Base-by-base conservation (phyloP, 23 tunicate genomes). In the Phallusia fumigata region DNA sequence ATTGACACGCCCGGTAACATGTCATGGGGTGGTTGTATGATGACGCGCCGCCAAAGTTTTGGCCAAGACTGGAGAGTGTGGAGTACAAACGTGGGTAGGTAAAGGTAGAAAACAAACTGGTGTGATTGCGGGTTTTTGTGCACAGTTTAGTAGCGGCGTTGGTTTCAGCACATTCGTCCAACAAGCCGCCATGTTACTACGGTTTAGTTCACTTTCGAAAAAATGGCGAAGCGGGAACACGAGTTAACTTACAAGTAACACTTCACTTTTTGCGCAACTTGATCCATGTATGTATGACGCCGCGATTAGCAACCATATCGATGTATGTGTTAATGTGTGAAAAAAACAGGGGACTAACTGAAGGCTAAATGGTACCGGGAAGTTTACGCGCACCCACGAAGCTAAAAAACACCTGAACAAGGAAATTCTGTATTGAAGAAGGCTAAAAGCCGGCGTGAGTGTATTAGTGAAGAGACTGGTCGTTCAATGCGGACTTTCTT, bases 401-500 rank as follows among this genome's bases (percentile, higher is more conserved):
- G 69, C 69, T 58, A 58, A 22, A 51, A 58, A 58, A 58, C 69
- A 58, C 69, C 69, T 58, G 69, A 58, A 58, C 69, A 24, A 11
- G 28, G 13, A 21, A 24, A 6, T 24, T 1, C 69, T 58, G 28
- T 58, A 6, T 58, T 58, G 69, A 58, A 58, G 69, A 58, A 58
- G 16, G 3, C 28, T 58, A 21, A 58, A 22, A 58, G 28, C 26
- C 26, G 13, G 26, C 58, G 58, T 15, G 58, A 18, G 58, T 51
- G 58, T 58, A 1, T 58, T 21, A 22, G 69, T 58, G 69, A 58
- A 58, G 69, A 22, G 69, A 58, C 13, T 58, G 13, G 28, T 58
- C 15, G 1, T 21, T 22, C 8, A 24, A 58, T 13, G 47, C 10
- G 47, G 47, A 40, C 10, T 40, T 40, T 40, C 10, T 40, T 40